Percentiles rank a stretch among this genome's conserved stretches.
Evolutionary conservation across 1,140 invertebrate species (phyloP).

Genomic region (Eupristina koningsbergeri): DNA sequence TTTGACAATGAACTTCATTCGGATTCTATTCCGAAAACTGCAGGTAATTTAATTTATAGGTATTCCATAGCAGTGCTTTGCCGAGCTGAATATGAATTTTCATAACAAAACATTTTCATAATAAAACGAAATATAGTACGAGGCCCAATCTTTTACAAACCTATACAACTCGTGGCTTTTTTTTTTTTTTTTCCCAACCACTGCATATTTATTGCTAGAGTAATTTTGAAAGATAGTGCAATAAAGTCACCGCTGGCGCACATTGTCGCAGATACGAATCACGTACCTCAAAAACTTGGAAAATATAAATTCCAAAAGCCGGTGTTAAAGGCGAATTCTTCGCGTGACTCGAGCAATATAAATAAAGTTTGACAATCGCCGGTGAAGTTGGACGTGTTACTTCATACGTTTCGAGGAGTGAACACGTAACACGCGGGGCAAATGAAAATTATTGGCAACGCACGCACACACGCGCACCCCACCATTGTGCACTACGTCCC

Average conservation of each 20-base stretch:
- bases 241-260: not conserved
- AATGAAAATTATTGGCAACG: conserved; percentile 37
- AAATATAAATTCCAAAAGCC: conserved; percentile 22
- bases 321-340: conserved; percentile 5
- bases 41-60: too few relatives aligned
- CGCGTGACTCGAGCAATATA: not conserved
- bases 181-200: not conserved
- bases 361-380: conserved; percentile 33
- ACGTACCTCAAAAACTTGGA: not conserved
- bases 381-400: not conserved
- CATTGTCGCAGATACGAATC: conserved; percentile 4
- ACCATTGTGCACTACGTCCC: not conserved
- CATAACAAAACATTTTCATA: too few relatives aligned
- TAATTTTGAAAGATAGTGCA: not conserved
- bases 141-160: too few relatives aligned
- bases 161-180: too few relatives aligned
- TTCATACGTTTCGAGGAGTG: not conserved
- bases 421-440: conserved; percentile 13
- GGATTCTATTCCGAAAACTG: too few relatives aligned
- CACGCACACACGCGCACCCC: conserved; percentile 14
- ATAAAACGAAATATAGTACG: too few relatives aligned
- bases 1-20: too few relatives aligned
- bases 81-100: too few relatives aligned
- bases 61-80: too few relatives aligned
- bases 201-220: not conserved